Evolutionary conservation across 2,888 invertebrate genomes (phyloP).

Genomic region (Volucella bombylans): DNA sequence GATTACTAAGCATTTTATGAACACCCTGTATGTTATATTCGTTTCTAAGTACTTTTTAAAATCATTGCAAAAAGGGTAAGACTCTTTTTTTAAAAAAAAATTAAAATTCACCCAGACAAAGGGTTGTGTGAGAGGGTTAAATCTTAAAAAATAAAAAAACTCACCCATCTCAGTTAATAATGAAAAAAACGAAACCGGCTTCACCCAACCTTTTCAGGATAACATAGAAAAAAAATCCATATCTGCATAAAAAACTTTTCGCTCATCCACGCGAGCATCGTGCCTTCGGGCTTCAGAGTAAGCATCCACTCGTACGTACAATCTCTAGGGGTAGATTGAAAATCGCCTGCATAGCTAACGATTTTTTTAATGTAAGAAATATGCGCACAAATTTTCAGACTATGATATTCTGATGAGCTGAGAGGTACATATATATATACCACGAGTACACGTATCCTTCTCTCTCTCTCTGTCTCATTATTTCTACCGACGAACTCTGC

Average conservation of each 20-base stretch:
- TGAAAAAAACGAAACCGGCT: conserved; percentile 65
- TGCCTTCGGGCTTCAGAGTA: conserved; percentile 33
- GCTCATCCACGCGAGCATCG: conserved; percentile 45
- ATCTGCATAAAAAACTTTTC: conserved; percentile 65
- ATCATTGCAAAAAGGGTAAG: conserved; percentile 36
- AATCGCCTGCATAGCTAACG: conserved; percentile 65
- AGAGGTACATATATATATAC: conserved; percentile 13
- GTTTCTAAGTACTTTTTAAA: conserved; percentile 54
- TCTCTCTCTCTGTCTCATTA: conserved; percentile 44
- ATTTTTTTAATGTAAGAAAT: conserved; percentile 80
- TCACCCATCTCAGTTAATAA: conserved; percentile 78
- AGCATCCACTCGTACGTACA: conserved; percentile 58
- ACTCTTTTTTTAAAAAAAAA: conserved; percentile 60
- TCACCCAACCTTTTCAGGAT: conserved; percentile 33
- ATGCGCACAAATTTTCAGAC: conserved; percentile 76
- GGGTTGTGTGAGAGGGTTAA: conserved; percentile 78
- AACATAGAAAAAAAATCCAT: conserved; percentile 48
- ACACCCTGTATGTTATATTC: conserved; percentile 24
- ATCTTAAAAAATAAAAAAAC: conserved; percentile 69
- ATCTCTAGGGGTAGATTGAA: conserved; percentile 60
- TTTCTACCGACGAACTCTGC: background rate
- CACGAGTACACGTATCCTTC: conserved; percentile 1
- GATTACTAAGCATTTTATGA: background rate
- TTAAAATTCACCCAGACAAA: conserved; percentile 77
- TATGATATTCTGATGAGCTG: conserved; percentile 52